Conservation (phyloP, 2,888 invertebrate genomes). For the Microctonus aethiopoides region DNA sequence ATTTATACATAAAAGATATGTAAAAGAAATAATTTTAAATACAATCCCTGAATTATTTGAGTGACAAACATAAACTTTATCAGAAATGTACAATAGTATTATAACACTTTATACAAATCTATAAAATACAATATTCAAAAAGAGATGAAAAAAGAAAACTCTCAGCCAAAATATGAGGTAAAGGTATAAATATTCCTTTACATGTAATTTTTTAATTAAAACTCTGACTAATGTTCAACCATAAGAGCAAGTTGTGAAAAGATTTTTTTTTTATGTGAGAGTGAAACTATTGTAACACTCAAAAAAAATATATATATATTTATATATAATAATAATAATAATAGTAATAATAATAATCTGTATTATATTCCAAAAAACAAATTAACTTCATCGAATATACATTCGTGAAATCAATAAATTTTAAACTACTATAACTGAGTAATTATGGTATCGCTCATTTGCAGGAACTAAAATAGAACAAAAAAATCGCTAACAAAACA, state of each 20-base stretch:
- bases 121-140: slow-evolving; percentile 48
- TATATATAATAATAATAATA: too few species aligned
- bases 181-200: slow-evolving; percentile 9
- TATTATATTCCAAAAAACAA: neutral
- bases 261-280: too few species aligned
- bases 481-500: too few species aligned
- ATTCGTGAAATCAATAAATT: neutral
- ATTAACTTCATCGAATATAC: neutral
- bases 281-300: too few species aligned
- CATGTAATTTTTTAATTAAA: neutral
- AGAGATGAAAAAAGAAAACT: slow-evolving; percentile 38
- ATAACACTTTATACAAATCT: slow-evolving; percentile 57
- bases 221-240: neutral
- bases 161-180: slow-evolving; percentile 25
- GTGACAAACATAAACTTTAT: slow-evolving; percentile 53
- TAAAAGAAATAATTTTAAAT: too few species aligned
- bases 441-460: too few species aligned
- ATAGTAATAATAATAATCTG: neutral
- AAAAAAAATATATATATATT: too few species aligned
- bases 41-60: too few species aligned
- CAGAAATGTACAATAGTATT: slow-evolving; percentile 58
- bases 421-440: neutral
- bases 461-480: slow-evolving; percentile 17
- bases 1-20: too few species aligned
- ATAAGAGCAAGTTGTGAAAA: too few species aligned